phyloP scores from a whole-genome alignment of 2,797 vertebrate species.

The Epinephelus coioides region DNA sequence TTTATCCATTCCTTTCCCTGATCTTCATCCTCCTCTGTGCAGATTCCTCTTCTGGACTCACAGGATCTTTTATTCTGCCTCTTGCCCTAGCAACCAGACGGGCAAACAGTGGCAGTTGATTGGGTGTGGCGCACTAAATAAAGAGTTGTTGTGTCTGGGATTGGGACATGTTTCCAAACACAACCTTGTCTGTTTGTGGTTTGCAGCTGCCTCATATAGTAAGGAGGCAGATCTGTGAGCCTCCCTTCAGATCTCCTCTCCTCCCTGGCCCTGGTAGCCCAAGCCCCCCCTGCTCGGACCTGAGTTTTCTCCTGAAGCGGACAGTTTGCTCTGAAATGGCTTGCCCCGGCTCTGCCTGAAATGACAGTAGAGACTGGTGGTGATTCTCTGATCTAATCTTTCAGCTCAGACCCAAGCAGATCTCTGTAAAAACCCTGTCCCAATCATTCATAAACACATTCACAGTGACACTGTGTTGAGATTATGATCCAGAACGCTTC shows the following conservation, averaged over 20 bases:
- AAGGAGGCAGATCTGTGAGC: slow-evolving; percentile 58
- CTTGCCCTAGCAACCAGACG: slow-evolving; percentile 60
- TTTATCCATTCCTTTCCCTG: background rate
- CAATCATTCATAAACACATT: slow-evolving; percentile 6
- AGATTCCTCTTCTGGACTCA: slow-evolving; percentile 23
- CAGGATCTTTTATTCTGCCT: slow-evolving; percentile 46
- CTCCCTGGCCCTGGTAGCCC: slow-evolving; percentile 50
- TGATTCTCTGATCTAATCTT: background rate
- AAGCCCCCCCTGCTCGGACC: background rate
- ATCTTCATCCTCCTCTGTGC: background rate
- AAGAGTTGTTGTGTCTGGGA: slow-evolving; percentile 82
- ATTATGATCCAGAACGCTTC: slow-evolving; percentile 30
- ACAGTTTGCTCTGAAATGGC: slow-evolving; percentile 16
- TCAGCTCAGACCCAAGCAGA: background rate
- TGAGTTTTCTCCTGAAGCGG: slow-evolving; percentile 16
- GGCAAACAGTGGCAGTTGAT: slow-evolving; percentile 71
- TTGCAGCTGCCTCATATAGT: slow-evolving; percentile 69
- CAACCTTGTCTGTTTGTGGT: slow-evolving; percentile 78
- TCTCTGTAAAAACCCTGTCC: background rate
- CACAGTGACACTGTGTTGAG: background rate
- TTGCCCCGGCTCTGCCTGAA: background rate
- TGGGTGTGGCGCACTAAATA: slow-evolving; percentile 80
- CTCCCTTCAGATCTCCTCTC: slow-evolving; percentile 52
- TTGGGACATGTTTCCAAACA: slow-evolving; percentile 75
- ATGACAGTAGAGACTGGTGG: background rate